phyloP scores from a whole-genome alignment of 1,140 invertebrate species.

The Diuraphis noxia region DNA sequence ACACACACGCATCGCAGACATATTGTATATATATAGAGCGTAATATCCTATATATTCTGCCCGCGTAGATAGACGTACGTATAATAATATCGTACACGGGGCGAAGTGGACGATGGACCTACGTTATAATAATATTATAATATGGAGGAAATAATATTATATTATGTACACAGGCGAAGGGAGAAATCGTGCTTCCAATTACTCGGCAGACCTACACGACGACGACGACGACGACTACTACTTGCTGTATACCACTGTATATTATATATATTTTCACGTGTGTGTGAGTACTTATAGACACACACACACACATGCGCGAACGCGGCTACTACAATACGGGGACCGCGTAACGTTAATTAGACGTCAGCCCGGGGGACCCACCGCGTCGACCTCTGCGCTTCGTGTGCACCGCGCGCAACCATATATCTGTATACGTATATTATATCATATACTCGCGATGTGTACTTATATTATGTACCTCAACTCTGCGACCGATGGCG shows the following conservation, averaged over 20 bases:
- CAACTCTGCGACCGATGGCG: neutral
- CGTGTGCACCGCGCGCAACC: neutral
- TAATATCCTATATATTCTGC: too few relatives aligned
- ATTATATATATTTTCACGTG: neutral
- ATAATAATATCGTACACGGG: neutral
- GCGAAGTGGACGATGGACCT: neutral
- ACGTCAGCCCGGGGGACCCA: slow-evolving; percentile 52
- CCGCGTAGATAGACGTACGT: too few relatives aligned
- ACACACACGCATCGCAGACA: too few relatives aligned
- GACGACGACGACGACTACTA: neutral
- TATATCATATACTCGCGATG: neutral
- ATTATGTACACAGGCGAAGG: neutral
- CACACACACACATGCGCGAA: neutral
- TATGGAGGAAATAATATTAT: neutral
- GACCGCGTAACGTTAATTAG: slow-evolving; percentile 49
- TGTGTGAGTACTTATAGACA: neutral
- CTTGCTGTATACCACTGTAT: neutral
- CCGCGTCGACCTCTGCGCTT: slow-evolving; percentile 27
- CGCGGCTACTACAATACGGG: neutral
- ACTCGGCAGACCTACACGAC: slow-evolving; percentile 38
- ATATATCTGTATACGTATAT: neutral
- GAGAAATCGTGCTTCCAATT: slow-evolving; percentile 51
- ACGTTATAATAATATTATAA: too few relatives aligned
- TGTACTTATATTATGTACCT: neutral
- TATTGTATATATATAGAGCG: too few relatives aligned